These are phyloP conservation scores for Platichthys flesus DNA, from an alignment of 2,113 vertebrate species.

Conservation along the genomic window DNA sequence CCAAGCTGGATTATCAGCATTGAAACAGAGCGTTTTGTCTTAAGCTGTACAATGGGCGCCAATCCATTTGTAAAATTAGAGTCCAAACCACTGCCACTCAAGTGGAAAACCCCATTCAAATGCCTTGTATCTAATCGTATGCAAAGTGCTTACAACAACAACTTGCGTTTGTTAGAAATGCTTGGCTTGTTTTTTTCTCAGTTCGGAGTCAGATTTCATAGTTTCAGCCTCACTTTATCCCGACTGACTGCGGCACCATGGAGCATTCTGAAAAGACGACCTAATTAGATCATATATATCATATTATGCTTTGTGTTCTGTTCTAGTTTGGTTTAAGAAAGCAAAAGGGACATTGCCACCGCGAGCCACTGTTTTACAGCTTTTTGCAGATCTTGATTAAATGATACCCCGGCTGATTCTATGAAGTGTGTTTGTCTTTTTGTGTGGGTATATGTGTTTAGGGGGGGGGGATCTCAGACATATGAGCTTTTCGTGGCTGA, in stretches of 20 bases:
- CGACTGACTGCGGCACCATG: background rate
- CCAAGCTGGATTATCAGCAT: slow-evolving; percentile 82
- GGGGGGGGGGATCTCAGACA: background rate
- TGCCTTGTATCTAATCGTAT: slow-evolving; percentile 75
- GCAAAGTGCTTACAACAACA: slow-evolving; percentile 81
- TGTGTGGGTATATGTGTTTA: background rate
- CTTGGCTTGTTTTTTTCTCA: slow-evolving; percentile 21
- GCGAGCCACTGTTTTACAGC: slow-evolving; percentile 7
- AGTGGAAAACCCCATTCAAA: slow-evolving; percentile 77
- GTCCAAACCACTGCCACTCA: slow-evolving; percentile 76
- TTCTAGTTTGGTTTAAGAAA: slow-evolving; percentile 31
- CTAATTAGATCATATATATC: slow-evolving; percentile 15
- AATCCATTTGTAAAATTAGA: slow-evolving; percentile 83
- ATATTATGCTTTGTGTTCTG: background rate
- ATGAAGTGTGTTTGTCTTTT: background rate
- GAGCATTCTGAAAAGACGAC: background rate
- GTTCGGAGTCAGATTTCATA: slow-evolving; percentile 29
- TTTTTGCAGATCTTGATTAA: slow-evolving; percentile 21
- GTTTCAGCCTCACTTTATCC: slow-evolving; percentile 39
- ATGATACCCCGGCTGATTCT: slow-evolving; percentile 27
- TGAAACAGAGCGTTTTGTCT: slow-evolving; percentile 81
- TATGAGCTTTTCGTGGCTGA: slow-evolving; percentile 24
- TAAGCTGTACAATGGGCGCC: slow-evolving; percentile 80
- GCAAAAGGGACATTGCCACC: slow-evolving; percentile 20
- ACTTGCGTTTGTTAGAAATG: slow-evolving; percentile 59